Base-by-base conservation (phyloP, 2,888 invertebrate genomes). In the Sacculina carcini region DNA sequence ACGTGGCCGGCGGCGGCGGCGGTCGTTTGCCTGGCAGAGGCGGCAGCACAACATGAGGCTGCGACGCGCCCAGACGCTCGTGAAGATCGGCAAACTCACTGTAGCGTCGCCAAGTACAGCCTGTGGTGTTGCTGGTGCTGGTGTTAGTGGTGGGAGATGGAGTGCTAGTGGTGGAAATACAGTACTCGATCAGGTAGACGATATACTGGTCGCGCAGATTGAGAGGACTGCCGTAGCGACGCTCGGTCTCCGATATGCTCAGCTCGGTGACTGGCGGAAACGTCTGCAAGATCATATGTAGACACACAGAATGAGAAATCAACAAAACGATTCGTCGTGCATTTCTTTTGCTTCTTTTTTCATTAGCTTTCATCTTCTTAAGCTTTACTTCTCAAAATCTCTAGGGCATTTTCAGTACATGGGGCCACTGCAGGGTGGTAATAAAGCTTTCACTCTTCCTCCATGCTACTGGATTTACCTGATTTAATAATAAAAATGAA, bases 31-130 rank as follows among this genome's bases (percentile, higher is more conserved):
- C 84, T 2, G 84, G 84, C 51, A 85, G 64, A 1, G 83, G 80
- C 23, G 84, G 83, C 59, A 83, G 70, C 14, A 84, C 76, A 48
- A 79, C 71, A 62, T 77, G 77, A n/a, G 82, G 79, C 66, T 82
- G 83, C 31, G 75, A 76, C 29, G 78, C 71, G 61, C 78, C 78
- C 53, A 85, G 67, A 61, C 82, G 82, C 58, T 77, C 75, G 58
- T 78, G 71, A 48, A 85, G 71, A 58, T 80, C 74, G 63, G 83
- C 83, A 69, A 84, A 84, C 64, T 85, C 84, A 44, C 80, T 81
- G 62, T 84, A 85, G 31, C 84, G 67, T 58, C 84, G 69, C 79
- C 80, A 80, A 58, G 79, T 72, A 16, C 77, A 75, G 57, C 75
- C 76, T 52, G 69, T 64, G 59, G 73, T 72, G 58, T 72, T 75